Percentiles rank a stretch among this genome's conserved stretches.
Evolutionary conservation across 2,888 invertebrate species (phyloP).

Genomic region (Cheilosia vernalis): DNA sequence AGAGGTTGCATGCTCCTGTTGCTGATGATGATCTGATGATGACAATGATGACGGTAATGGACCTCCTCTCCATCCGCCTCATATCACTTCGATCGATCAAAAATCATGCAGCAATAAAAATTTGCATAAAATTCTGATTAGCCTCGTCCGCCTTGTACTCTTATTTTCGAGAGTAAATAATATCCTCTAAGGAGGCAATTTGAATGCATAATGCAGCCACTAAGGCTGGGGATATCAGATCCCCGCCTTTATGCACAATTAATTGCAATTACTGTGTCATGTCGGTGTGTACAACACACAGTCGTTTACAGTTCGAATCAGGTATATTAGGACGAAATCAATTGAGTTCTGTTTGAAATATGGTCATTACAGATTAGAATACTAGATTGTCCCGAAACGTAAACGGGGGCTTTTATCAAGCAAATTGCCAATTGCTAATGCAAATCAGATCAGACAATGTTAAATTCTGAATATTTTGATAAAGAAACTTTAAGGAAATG

Average conservation of each 20-base stretch:
- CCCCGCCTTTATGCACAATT: constrained; percentile 68
- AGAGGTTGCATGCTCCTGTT: constrained; percentile 42
- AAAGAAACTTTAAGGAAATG: too few relatives aligned
- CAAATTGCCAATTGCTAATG: constrained; percentile 67
- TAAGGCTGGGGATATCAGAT: constrained; percentile 38
- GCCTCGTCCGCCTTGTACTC: constrained; percentile 12
- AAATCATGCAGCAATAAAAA: constrained; percentile 75
- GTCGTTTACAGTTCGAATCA: not conserved
- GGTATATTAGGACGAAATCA: constrained; percentile 25
- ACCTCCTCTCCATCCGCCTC: constrained; percentile 59
- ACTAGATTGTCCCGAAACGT: constrained; percentile 23
- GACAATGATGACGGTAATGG: constrained; percentile 64
- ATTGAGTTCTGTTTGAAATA: constrained; percentile 38
- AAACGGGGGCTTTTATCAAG: constrained; percentile 30
- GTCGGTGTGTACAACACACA: not conserved
- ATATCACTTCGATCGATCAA: constrained; percentile 71
- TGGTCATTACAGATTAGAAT: constrained; percentile 35
- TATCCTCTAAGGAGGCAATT: constrained; percentile 69
- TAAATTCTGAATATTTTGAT: too few relatives aligned
- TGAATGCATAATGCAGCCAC: constrained; percentile 67
- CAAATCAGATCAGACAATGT: constrained; percentile 14
- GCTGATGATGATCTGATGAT: constrained; percentile 42
- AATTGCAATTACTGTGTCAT: constrained; percentile 71
- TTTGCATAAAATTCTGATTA: constrained; percentile 73
- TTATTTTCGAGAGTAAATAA: constrained; percentile 18